These are phyloP conservation scores for Periplaneta americana DNA, from an alignment of 1,140 invertebrate genomes.

Conservation along the genomic window DNA sequence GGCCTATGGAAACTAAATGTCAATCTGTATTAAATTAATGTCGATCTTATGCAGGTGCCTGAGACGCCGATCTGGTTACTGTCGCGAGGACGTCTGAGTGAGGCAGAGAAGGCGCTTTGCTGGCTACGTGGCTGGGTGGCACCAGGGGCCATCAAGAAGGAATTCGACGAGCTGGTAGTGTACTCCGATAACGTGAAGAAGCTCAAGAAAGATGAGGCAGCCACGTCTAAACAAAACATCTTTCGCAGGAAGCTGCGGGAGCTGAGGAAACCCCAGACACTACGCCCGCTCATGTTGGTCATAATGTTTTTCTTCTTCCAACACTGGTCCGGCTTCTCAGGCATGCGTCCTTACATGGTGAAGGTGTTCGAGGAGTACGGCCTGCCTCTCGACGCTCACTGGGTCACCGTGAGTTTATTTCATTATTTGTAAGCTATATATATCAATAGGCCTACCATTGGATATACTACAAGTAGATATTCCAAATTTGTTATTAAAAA, in stretches of 20 bases:
- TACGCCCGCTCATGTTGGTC: conserved; percentile 41
- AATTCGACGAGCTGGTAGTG: conserved; percentile 31
- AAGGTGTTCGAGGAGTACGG: conserved; percentile 42
- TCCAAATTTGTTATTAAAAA: too few species aligned
- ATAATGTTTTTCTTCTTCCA: conserved; percentile 45
- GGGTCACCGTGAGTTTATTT: conserved; percentile 35
- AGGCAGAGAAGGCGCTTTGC: conserved; percentile 41
- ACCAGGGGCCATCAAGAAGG: conserved; percentile 38
- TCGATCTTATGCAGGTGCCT: conserved; percentile 51
- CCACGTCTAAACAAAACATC: conserved; percentile 21
- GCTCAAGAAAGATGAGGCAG: conserved; percentile 31
- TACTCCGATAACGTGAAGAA: conserved; percentile 24
- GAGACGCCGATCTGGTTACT: conserved; percentile 62
- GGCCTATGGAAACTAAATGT: too few species aligned
- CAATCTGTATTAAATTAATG: too few species aligned
- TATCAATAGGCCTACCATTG: neutral
- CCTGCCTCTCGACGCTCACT: conserved; percentile 39
- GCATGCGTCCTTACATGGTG: conserved; percentile 54
- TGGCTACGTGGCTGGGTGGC: conserved; percentile 45
- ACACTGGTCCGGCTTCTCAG: conserved; percentile 42
- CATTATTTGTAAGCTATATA: neutral
- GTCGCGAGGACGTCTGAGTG: conserved; percentile 39
- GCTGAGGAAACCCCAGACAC: conserved; percentile 41
- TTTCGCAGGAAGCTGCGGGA: conserved; percentile 28
- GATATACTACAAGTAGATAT: neutral